These are phyloP conservation scores for Pampus argenteus DNA, from an alignment of 2,797 vertebrate genomes.

Conservation along the genomic window DNA sequence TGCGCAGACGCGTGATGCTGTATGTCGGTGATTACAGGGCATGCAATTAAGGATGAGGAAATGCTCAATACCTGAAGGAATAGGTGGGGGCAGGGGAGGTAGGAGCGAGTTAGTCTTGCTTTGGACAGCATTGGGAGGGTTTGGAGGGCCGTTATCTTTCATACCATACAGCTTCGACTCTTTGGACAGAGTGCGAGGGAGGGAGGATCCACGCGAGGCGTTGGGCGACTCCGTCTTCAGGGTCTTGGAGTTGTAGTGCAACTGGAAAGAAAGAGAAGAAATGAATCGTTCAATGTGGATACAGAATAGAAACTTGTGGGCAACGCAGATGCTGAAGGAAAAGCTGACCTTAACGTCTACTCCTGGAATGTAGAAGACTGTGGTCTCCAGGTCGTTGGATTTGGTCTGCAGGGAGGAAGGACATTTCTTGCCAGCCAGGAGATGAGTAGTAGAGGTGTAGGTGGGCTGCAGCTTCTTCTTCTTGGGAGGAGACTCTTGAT, in stretches of 20 bases:
- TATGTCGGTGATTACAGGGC: conserved; percentile 42
- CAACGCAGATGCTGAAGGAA: not conserved
- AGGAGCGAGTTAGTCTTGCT: conserved; percentile 96
- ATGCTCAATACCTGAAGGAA: conserved; percentile 93
- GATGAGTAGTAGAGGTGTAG: conserved; percentile 92
- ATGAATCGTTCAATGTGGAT: not conserved
- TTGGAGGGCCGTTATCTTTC: conserved; percentile 90
- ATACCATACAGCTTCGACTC: conserved; percentile 99
- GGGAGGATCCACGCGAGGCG: conserved; percentile 94
- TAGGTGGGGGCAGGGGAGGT: conserved; percentile 96
- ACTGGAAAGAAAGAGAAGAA: conserved; percentile 73
- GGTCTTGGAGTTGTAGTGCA: conserved; percentile 99
- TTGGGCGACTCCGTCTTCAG: conserved; percentile 97
- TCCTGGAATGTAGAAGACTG: conserved; percentile 98
- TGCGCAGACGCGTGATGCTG: not conserved
- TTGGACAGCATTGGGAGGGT: conserved; percentile 88
- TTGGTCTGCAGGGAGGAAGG: conserved; percentile 96
- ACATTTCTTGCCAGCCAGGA: conserved; percentile 94
- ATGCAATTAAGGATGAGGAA: conserved; percentile 72
- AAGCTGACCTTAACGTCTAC: conserved; percentile 95
- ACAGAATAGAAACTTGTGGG: not conserved
- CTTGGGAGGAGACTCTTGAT: conserved; percentile 98
- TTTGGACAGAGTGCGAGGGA: conserved; percentile 98
- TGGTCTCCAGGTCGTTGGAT: conserved; percentile 94
- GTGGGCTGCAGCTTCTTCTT: conserved; percentile 96